Base-by-base conservation (phyloP, 2,888 invertebrate species). In the Monopis laevigella region DNA sequence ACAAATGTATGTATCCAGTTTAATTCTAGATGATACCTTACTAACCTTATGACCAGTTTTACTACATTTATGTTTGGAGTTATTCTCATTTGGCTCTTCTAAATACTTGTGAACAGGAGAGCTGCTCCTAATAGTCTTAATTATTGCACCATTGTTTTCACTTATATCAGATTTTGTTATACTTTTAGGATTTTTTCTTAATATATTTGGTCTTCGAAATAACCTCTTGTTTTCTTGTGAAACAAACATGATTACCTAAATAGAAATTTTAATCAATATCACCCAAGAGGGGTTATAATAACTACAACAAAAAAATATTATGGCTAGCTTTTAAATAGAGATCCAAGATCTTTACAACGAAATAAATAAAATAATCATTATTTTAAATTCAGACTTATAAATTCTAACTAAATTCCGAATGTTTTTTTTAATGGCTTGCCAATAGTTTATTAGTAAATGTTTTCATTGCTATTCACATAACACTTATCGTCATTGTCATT, bases 201-300 rank as follows among this genome's bases (percentile, higher is more conserved):
- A 60, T 45, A 80, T 80, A 50, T 78, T 80, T 41, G 78, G 78
- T 48, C 75, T 78, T 48, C 72, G 69, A 49, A 67, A 68, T 45
- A 59, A 59, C 51, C 66, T 75, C 47, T 64, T 73, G 30, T 46
- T 65, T 44, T 71, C 65, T 48, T 64, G 62, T 40, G 71, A 58
- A 35, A 64, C 58, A 56, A 72, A 74, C 75, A 78, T 75, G 45
- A 3, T 32, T 30, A 7, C 17, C 32, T 32, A 46, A 21, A 28
- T 11, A 26, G 35, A 4, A 14, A 26, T 17, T 24, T 24, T 21
- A 19, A 40, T 12, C 19, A 30, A 13, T 17, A 2, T 5, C 18
- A 16, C 10, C 19, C 10, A 35, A 34, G 14, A 34, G 14, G 24
- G n/a, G n/a, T n/a, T n/a, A n/a, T n/a, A n/a, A n/a, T n/a, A n/a